Base-by-base conservation (phyloP, 2,888 invertebrate species). In the Biston betularia region DNA sequence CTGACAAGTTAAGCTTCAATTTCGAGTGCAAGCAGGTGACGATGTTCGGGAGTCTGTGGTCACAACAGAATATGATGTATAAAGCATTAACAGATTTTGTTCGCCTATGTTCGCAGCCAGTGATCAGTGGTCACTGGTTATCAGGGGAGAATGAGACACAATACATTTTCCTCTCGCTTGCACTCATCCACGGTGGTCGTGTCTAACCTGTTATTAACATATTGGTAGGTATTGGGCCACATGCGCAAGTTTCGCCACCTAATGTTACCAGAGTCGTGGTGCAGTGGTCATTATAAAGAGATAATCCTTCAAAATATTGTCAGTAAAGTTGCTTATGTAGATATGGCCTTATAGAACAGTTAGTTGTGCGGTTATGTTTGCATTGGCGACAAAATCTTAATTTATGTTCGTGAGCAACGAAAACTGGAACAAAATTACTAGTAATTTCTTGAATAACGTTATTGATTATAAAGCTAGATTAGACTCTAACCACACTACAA, bases 221-320 rank as follows among this genome's bases (percentile, higher is more conserved):
- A 66, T 65, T 67, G 11, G 8, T 10, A 64, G 11, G 8, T 10
- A 64, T 24, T 24, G 24, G 24, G 24, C 46, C 44, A 48, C 14
- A 48, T 68, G 65, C 24, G 45, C 38, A 24, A 14, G 58, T 38
- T 60, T 35, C 50, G 11, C 34, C 34, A 15, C 2, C 45, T 50
- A 15, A 44, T 35, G 33, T n/a, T 33, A 48, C 42, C 48, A 33
- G 45, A 70, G 40, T 55, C 53, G 50, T 15, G 14, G 34, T 48
- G 12, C 24, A 58, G 12, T 38, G 49, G 54, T 59, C 44, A 59
- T 63, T 67, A 58, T 67, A 58, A 15, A 34, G 38, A 63, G 59
- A 74, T 75, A 75, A 77, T 75, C 75, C 70, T 69, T 74, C 71
- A 72, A 74, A 72, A 71, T 77, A 77, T 75, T 61, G 75, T 74